Evolutionary conservation across 2,113 vertebrate genomes (phyloP).

Genomic region (Colius striatus): DNA sequence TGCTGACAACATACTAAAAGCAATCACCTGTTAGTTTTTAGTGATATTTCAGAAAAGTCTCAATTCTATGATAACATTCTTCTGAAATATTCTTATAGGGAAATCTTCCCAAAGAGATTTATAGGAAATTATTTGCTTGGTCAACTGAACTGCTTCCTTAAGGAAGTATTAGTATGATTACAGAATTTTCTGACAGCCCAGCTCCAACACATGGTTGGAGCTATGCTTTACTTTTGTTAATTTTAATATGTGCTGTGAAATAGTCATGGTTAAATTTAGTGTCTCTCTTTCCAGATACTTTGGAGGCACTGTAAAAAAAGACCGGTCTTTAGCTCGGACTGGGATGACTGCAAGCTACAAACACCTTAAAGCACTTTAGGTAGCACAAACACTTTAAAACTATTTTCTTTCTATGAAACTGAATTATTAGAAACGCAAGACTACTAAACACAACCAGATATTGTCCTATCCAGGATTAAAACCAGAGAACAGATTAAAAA

Average conservation of each 20-base stretch:
- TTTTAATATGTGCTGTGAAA: conserved; percentile 2
- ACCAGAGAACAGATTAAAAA: not conserved
- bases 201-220: not conserved
- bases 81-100: not conserved
- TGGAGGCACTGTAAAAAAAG: not conserved
- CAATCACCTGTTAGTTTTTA: not conserved
- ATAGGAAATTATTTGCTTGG: not conserved
- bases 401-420: not conserved
- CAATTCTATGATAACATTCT: not conserved
- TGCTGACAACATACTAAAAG: not conserved
- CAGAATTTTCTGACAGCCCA: not conserved
- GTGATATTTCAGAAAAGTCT: not conserved
- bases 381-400: not conserved
- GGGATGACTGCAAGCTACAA: fast-evolving
- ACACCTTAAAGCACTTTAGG: not conserved
- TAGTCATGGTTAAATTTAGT: not conserved
- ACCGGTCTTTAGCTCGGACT: not conserved
- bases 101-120: not conserved
- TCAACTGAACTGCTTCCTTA: not conserved
- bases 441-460: not conserved
- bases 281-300: not conserved
- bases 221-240: not conserved
- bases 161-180: not conserved
- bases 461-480: not conserved
- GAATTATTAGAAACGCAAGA: not conserved